Base-by-base conservation (phyloP, 1,140 invertebrate genomes). In the Anoplophora glabripennis region DNA sequence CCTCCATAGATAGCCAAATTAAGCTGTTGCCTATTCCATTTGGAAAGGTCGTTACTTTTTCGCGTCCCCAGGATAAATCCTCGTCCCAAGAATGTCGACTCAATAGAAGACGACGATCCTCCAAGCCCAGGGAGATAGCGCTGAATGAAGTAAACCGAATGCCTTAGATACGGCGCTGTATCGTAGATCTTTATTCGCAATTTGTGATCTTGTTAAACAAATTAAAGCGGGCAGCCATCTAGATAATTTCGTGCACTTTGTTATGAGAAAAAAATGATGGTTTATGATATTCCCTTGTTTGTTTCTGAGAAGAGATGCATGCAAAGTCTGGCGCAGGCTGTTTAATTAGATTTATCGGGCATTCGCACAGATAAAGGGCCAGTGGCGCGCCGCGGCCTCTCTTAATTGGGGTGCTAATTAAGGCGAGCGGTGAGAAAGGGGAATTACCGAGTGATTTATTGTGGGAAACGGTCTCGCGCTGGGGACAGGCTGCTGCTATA, bases 191-290 rank as follows among this genome's bases (percentile, higher is more conserved):
- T 44, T 28, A 49, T 34, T 52, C 35, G 60, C 60, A 61, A 61
- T 64, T 61, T 61, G 59, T 57, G 63, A 64, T 64, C 63, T 61
- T 61, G 63, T 64, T 61, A 53, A 57, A 64, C 63, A 64, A 64
- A 64, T 64, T 64, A 61, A 64, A 49, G 35, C 46, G 40, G 54
- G 54, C 53, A 53, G 42, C 63, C 53, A 64, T 64, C 58, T 64
- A 57, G 63, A 61, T 64, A 64, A 61, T 61, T 64, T 61, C 51
- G 52, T 57, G 53, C 51, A 64, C 61, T 61, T 49, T 34, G 36
- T 33, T 56, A 49, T 61, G 53, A 35, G 40, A 37, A 56, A 56
- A 55, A 56, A 56, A 47, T 56, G 44, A 56, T 47, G 17, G 42
- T 56, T 56, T 56, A 56, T 56, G 44, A 56, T 56, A 41, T 56